Evolutionary conservation across 2,888 invertebrate species (phyloP).

Genomic region (Empis livida): DNA sequence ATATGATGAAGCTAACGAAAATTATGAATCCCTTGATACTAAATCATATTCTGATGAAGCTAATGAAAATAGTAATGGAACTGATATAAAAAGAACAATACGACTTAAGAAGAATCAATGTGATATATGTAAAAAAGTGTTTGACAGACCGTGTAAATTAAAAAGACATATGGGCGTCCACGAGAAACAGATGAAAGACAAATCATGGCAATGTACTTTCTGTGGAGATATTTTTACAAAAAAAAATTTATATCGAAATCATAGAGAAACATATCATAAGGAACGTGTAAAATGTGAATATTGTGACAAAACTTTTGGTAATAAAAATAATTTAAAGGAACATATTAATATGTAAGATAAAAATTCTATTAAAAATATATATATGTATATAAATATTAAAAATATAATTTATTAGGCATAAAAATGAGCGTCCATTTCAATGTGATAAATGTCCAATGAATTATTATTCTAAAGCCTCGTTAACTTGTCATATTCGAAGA

Average conservation of each 20-base stretch:
- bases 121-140: background rate
- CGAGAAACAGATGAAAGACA: background rate
- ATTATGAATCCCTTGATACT: too few relatives aligned
- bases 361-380: background rate
- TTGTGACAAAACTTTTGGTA: conserved; percentile 6
- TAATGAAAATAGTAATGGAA: too few relatives aligned
- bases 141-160: background rate
- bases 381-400: too few relatives aligned
- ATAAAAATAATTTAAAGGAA: conserved; percentile 2
- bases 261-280: background rate
- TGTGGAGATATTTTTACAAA: background rate
- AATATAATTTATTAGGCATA: too few relatives aligned
- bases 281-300: background rate
- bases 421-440: background rate
- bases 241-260: background rate
- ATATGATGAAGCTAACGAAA: too few relatives aligned
- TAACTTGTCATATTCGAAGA: background rate
- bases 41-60: too few relatives aligned
- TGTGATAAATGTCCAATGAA: background rate
- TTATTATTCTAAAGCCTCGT: background rate
- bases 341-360: conserved; percentile 2
- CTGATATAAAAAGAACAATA: too few relatives aligned
- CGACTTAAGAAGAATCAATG: background rate
- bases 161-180: background rate
- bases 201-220: background rate